These are phyloP conservation scores for Agapornis canus DNA, from an alignment of 2,797 vertebrate genomes.

Conservation along the genomic window DNA sequence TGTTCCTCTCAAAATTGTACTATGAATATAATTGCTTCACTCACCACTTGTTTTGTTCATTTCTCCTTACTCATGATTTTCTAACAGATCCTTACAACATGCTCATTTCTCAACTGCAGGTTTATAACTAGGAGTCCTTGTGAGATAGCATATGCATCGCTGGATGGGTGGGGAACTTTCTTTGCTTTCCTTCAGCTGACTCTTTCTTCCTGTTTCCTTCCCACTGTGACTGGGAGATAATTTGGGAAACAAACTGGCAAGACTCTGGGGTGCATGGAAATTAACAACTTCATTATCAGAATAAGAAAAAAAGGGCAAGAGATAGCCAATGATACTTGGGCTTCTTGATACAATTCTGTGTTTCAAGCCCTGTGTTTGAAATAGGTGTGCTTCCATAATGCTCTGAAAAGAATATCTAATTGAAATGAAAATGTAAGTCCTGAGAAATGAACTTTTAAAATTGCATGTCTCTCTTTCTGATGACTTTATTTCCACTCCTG, in stretches of 20 bases:
- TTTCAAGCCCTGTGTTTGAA: not conserved
- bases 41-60: not conserved
- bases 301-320: not conserved
- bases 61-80: not conserved
- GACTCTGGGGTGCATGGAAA: not conserved
- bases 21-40: not conserved
- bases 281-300: not conserved
- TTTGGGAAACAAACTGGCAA: not conserved
- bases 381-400: not conserved
- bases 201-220: not conserved
- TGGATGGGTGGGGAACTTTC: not conserved
- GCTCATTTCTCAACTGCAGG: not conserved
- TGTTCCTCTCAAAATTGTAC: not conserved
- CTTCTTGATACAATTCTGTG: not conserved
- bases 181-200: not conserved
- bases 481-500: not conserved
- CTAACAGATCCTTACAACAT: not conserved
- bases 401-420: not conserved
- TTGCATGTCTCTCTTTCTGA: not conserved
- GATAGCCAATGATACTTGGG: not conserved
- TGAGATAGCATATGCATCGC: not conserved
- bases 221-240: not conserved
- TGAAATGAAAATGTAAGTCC: not conserved
- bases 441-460: not conserved
- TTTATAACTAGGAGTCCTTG: not conserved